Percentiles rank a stretch among this genome's conserved stretches.
These are phyloP conservation scores for Meloidogyne exigua DNA, from an alignment of 1,140 invertebrate genomes.

Conservation along the genomic window DNA sequence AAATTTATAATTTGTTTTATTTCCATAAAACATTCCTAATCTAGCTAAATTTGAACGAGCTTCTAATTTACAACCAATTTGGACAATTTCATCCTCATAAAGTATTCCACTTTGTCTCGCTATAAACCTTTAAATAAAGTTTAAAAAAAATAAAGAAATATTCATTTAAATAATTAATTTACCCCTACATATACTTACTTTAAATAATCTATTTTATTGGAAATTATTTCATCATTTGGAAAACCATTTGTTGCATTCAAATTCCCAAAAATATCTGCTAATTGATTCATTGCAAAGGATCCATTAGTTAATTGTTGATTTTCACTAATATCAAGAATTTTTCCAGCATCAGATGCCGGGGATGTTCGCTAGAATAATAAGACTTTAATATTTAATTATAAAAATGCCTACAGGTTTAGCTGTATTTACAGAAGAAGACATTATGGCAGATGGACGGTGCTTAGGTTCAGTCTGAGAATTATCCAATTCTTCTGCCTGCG, in stretches of 20 bases:
- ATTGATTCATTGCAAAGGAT: conserved; percentile 4
- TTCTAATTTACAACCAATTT: conserved; percentile 97
- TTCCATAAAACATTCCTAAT: conserved; percentile 93
- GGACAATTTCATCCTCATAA: conserved; percentile 95
- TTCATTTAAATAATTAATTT: background rate
- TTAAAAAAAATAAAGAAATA: background rate
- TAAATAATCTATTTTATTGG: conserved; percentile 35
- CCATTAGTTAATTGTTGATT: conserved; percentile 6
- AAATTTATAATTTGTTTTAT: conserved; percentile 84
- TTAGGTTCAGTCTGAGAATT: conserved; percentile 59
- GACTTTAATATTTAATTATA: background rate
- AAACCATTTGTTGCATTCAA: conserved; percentile 9
- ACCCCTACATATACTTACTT: conserved; percentile 26
- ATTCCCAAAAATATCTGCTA: conserved; percentile 24
- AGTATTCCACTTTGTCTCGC: conserved; percentile 96
- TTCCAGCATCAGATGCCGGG: background rate
- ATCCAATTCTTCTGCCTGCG: conserved; percentile 67
- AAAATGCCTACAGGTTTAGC: conserved; percentile 5
- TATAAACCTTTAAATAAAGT: conserved; percentile 73
- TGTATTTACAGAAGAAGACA: conserved; percentile 32
- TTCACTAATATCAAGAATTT: conserved; percentile 25
- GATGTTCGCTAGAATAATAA: conserved; percentile 15
- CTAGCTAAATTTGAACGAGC: conserved; percentile 85
- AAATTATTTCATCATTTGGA: conserved; percentile 14
- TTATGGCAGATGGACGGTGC: conserved; percentile 55